These are phyloP conservation scores for Temnothorax curvispinosus DNA, from an alignment of 1,140 invertebrate species.

Conservation along the genomic window DNA sequence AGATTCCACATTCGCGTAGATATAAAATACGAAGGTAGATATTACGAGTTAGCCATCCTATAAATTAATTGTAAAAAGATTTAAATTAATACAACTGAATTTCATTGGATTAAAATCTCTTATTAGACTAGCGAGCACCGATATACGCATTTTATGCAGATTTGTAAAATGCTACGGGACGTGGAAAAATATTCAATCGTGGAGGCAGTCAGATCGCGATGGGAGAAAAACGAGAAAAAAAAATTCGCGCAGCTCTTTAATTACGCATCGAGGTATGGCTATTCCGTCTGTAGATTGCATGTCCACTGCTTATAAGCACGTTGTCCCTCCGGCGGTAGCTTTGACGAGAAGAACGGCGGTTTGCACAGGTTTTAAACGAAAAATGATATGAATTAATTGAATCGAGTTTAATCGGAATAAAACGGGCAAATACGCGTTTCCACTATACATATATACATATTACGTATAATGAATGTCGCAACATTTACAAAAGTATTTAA, in stretches of 20 bases:
- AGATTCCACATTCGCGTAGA: conserved; percentile 6
- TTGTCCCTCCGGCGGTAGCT: conserved; percentile 40
- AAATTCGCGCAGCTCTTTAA: conserved; percentile 35
- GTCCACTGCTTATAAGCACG: conserved; percentile 52
- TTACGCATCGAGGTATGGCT: conserved; percentile 43
- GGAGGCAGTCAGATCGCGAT: conserved; percentile 23
- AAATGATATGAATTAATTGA: conserved; percentile 58
- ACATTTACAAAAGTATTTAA: conserved; percentile 46
- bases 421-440: conserved; percentile 37
- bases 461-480: conserved; percentile 21
- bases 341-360: conserved; percentile 39
- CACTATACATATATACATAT: neutral
- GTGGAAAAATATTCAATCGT: conserved; percentile 47
- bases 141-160: conserved; percentile 48
- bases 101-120: conserved; percentile 47
- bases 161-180: conserved; percentile 31
- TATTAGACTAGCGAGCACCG: conserved; percentile 34
- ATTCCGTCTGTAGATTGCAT: conserved; percentile 40
- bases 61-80: conserved; percentile 29
- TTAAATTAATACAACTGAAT: conserved; percentile 53
- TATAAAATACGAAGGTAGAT: neutral
- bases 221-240: conserved; percentile 23
- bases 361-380: conserved; percentile 40
- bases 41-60: neutral
- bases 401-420: conserved; percentile 59